These are phyloP conservation scores for Temnothorax curvispinosus DNA, from an alignment of 1,140 invertebrate genomes.

Conservation along the genomic window DNA sequence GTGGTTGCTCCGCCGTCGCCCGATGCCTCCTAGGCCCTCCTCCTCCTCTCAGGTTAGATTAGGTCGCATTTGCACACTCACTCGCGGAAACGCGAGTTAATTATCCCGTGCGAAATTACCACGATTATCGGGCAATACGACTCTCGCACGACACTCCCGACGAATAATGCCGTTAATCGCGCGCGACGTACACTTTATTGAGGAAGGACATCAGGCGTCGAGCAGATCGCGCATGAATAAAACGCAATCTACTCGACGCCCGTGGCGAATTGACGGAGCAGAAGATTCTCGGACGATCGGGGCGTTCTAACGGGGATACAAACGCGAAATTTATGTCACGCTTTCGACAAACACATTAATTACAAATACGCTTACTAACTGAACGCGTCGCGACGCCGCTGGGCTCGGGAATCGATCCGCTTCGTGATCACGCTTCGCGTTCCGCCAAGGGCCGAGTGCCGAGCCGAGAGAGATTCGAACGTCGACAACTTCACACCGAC, in stretches of 20 bases:
- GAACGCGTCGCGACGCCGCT: not conserved
- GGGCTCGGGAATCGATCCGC: not conserved
- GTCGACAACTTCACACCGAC: not conserved
- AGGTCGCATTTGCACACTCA: not conserved
- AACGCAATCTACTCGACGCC: not conserved
- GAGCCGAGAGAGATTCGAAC: not conserved
- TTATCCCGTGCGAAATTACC: not conserved
- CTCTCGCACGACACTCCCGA: not conserved
- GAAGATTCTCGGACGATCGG: not conserved
- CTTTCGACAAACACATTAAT: not conserved
- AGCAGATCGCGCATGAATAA: not conserved
- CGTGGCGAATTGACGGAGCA: not conserved
- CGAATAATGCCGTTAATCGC: not conserved
- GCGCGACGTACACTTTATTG: not conserved
- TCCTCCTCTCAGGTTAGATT: not conserved
- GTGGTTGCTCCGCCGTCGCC: not conserved
- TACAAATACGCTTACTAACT: not conserved
- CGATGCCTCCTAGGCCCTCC: not conserved
- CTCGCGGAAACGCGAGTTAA: slow-evolving; percentile 4
- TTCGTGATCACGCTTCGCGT: not conserved
- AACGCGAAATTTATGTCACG: not conserved
- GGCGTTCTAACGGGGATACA: not conserved
- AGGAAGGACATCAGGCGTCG: not conserved
- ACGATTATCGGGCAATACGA: not conserved
- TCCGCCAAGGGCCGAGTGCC: not conserved